Evolutionary conservation across 2,113 vertebrate species (phyloP).

Genomic region (Panurus biarmicus): DNA sequence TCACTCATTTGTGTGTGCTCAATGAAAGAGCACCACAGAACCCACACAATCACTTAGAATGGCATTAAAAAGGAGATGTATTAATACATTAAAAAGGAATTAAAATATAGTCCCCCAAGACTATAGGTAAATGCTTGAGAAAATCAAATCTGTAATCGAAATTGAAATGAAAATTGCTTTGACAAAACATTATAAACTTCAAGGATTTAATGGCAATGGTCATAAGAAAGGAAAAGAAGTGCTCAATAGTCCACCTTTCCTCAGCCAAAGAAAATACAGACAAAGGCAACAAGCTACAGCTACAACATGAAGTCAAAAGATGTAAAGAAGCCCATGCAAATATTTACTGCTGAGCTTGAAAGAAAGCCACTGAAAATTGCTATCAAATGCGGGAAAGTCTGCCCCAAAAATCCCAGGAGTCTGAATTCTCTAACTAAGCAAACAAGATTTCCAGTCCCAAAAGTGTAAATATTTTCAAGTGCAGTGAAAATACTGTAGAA

Average conservation of each 20-base stretch:
- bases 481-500: background rate
- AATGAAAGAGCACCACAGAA: background rate
- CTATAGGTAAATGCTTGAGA: background rate
- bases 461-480: background rate
- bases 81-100: background rate
- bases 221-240: background rate
- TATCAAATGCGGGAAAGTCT: background rate
- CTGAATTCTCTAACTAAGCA: background rate
- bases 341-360: background rate
- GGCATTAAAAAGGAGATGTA: background rate
- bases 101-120: background rate
- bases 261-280: conserved; percentile 1
- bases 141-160: background rate
- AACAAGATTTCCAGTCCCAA: background rate
- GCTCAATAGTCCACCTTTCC: background rate
- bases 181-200: background rate
- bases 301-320: background rate
- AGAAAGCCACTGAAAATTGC: background rate
- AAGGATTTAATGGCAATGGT: background rate
- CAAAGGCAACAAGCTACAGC: background rate
- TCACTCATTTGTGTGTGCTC: background rate
- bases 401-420: background rate
- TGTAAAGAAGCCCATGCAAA: background rate
- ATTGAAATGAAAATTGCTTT: background rate
- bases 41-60: background rate